These are phyloP conservation scores for Anthoscopus minutus DNA, from an alignment of 2,113 vertebrate genomes.

Conservation along the genomic window DNA sequence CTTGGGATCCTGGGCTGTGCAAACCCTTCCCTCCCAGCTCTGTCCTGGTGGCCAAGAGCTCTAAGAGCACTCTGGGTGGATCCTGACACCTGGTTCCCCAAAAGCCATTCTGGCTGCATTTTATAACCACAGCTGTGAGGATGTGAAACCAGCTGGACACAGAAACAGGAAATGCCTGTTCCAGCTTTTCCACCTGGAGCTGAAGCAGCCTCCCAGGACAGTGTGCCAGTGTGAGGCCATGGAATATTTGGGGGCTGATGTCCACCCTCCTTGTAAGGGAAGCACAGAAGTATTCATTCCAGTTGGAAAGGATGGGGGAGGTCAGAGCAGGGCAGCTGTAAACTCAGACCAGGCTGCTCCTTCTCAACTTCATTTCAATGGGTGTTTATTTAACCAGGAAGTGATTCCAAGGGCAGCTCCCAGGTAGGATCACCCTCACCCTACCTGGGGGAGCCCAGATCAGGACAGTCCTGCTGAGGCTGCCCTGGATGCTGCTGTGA, in stretches of 20 bases:
- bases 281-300: not conserved
- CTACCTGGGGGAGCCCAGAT: not conserved
- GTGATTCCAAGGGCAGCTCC: not conserved
- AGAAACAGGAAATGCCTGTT: not conserved
- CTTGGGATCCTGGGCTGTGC: not conserved
- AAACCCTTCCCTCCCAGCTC: not conserved
- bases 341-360: not conserved
- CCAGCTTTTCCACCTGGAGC: not conserved
- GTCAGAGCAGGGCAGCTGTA: not conserved
- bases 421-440: not conserved
- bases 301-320: not conserved
- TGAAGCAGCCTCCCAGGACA: not conserved
- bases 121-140: not conserved
- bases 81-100: not conserved
- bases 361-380: not conserved
- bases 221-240: fast-evolving
- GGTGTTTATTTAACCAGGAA: not conserved
- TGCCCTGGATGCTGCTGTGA: not conserved
- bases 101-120: not conserved
- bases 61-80: not conserved
- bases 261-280: not conserved
- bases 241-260: not conserved
- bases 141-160: not conserved
- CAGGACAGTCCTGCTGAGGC: not conserved
- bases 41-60: not conserved